These are phyloP conservation scores for Drosophila pegasa DNA, from an alignment of 2,888 invertebrate species.

Conservation along the genomic window DNA sequence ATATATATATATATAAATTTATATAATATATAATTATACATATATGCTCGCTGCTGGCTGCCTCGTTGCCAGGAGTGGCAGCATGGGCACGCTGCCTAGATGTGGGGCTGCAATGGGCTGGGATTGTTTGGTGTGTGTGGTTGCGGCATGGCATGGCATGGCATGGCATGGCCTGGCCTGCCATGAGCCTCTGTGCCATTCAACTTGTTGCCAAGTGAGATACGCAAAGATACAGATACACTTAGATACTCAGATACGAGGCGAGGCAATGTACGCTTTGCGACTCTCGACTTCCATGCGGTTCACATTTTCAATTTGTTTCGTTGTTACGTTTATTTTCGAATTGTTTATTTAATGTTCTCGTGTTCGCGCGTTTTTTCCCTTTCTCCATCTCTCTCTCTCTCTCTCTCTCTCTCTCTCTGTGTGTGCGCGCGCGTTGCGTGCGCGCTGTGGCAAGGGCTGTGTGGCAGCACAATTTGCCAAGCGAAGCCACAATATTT, in stretches of 20 bases:
- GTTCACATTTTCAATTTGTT: slow-evolving; percentile 66
- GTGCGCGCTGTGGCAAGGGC: neutral
- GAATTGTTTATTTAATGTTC: slow-evolving; percentile 76
- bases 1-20: slow-evolving; percentile 12
- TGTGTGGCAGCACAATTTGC: slow-evolving; percentile 1
- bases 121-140: slow-evolving; percentile 16
- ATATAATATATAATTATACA: slow-evolving; percentile 5
- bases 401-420: neutral
- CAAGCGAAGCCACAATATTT: slow-evolving; percentile 9
- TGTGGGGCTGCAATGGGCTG: slow-evolving; percentile 41
- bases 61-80: slow-evolving; percentile 10
- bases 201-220: slow-evolving; percentile 75
- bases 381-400: slow-evolving; percentile 11
- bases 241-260: slow-evolving; percentile 41
- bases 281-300: slow-evolving; percentile 46
- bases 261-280: slow-evolving; percentile 53
- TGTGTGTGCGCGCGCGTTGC: neutral
- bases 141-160: slow-evolving; percentile 25
- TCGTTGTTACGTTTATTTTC: slow-evolving; percentile 74
- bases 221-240: slow-evolving; percentile 46
- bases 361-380: slow-evolving; percentile 45
- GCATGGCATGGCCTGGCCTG: slow-evolving; percentile 28
- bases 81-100: slow-evolving; percentile 33
- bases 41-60: slow-evolving; percentile 6
- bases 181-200: slow-evolving; percentile 52